phyloP scores from a whole-genome alignment of 2,888 invertebrate species.

The Pristionchus fissidentatus region DNA sequence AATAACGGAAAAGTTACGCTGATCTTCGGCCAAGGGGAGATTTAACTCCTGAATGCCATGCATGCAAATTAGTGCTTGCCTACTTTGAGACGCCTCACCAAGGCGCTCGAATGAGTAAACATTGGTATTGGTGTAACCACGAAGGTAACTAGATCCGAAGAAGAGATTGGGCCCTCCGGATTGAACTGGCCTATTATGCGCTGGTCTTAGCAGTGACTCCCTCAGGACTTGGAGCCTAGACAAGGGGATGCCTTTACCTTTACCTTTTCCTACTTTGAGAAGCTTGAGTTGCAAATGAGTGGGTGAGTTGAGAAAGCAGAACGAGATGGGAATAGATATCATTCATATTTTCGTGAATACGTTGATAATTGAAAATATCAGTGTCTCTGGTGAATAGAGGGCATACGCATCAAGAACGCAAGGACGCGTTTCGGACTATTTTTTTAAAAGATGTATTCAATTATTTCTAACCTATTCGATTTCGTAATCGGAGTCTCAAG shows the following conservation, averaged over 20 bases:
- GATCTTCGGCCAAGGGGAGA: too few species aligned
- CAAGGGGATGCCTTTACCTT: not conserved
- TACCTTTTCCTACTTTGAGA: not conserved
- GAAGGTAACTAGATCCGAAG: not conserved
- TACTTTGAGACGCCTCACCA: too few species aligned
- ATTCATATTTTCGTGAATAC: not conserved
- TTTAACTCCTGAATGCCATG: too few species aligned
- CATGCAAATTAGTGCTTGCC: too few species aligned
- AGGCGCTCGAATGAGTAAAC: too few species aligned
- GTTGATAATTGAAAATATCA: not conserved
- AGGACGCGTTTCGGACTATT: too few species aligned
- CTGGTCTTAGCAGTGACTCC: too few species aligned
- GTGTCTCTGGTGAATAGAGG: too few species aligned
- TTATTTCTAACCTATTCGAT: not conserved
- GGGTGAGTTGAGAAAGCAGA: not conserved
- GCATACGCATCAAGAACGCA: too few species aligned
- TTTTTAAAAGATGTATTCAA: not conserved
- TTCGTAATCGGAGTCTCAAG: not conserved
- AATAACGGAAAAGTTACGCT: too few species aligned
- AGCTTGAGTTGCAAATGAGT: not conserved
- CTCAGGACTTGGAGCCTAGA: not conserved
- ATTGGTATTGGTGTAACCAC: not conserved
- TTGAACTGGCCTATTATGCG: too few species aligned
- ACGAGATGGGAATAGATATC: not conserved
- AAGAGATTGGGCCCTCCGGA: not conserved